Conservation (phyloP, 2,797 vertebrate species). For the Helicolenus hilgendorfi region DNA sequence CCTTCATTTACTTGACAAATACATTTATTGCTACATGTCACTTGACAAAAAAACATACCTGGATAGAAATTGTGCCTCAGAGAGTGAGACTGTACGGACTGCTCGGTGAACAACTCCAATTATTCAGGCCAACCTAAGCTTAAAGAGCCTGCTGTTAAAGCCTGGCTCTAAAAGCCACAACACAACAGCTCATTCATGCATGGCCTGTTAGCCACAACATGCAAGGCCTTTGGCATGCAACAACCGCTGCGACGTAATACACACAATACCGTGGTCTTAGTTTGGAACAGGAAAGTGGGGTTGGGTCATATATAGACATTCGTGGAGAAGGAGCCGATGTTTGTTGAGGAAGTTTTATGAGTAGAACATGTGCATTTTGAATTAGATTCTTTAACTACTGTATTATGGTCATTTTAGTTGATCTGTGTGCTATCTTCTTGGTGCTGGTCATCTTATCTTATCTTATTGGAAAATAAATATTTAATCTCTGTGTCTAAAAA, state of each 20-base stretch:
- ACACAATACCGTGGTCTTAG: not conserved
- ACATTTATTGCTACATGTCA: not conserved
- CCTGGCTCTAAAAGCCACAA: constrained; percentile 51
- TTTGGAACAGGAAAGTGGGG: not conserved
- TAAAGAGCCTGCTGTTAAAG: constrained; percentile 30
- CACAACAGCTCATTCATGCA: constrained; percentile 57
- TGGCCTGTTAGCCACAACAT: constrained; percentile 52
- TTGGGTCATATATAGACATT: not conserved
- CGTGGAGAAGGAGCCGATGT: not conserved
- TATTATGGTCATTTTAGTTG: not conserved
- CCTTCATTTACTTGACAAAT: not conserved
- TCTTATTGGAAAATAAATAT: not conserved
- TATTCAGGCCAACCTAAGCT: constrained; percentile 26
- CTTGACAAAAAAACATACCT: not conserved
- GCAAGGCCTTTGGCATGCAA: constrained; percentile 57
- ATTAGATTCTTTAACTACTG: not conserved
- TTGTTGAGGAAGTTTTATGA: not conserved
- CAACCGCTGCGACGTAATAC: not conserved
- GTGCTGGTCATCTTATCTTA: not conserved
- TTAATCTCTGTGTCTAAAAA: not conserved
- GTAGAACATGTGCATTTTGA: not conserved
- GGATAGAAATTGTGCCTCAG: not conserved
- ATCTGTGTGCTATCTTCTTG: not conserved
- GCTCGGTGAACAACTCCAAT: not conserved
- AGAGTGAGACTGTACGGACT: not conserved